Conservation (phyloP, 2,797 vertebrate species). For the Tragopan temminckii region DNA sequence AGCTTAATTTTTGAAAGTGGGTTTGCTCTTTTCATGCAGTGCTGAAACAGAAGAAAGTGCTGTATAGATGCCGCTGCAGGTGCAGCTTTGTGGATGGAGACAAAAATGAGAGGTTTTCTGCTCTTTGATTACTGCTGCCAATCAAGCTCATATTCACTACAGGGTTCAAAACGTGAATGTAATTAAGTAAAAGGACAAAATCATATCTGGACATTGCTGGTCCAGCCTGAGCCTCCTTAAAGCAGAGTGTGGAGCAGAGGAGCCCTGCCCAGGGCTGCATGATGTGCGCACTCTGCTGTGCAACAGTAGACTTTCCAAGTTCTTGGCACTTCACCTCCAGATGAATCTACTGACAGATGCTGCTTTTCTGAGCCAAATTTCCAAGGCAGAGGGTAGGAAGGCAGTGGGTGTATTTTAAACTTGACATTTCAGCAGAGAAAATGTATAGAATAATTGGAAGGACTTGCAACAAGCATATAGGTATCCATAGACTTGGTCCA, state of each 20-base stretch:
- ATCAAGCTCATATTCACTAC: slow-evolving; percentile 8
- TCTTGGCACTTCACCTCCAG: slow-evolving; percentile 52
- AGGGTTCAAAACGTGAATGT: neutral
- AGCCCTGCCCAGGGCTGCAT: neutral
- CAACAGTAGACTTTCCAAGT: neutral
- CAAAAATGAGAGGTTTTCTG: slow-evolving; percentile 27
- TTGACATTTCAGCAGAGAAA: slow-evolving; percentile 40
- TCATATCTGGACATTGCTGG: slow-evolving; percentile 27
- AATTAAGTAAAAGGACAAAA: slow-evolving; percentile 50
- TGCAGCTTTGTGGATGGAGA: slow-evolving; percentile 56
- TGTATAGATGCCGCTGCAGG: neutral
- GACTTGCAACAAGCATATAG: neutral
- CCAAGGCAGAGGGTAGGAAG: slow-evolving; percentile 4
- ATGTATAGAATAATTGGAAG: slow-evolving; percentile 30
- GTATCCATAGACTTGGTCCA: neutral
- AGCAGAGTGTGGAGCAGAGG: neutral
- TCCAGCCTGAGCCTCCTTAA: slow-evolving; percentile 2
- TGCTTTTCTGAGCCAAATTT: slow-evolving; percentile 40
- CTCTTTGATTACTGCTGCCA: slow-evolving; percentile 39
- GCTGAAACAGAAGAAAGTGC: neutral
- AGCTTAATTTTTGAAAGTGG: neutral
- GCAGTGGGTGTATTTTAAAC: slow-evolving; percentile 35
- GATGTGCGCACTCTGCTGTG: neutral
- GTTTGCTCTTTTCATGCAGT: slow-evolving; percentile 22
- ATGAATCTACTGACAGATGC: neutral